Evolutionary conservation across 1,140 invertebrate genomes (phyloP), one percentile per base, ranked within the genome.

Genomic region (Caenorhabditis remanei): DNA sequence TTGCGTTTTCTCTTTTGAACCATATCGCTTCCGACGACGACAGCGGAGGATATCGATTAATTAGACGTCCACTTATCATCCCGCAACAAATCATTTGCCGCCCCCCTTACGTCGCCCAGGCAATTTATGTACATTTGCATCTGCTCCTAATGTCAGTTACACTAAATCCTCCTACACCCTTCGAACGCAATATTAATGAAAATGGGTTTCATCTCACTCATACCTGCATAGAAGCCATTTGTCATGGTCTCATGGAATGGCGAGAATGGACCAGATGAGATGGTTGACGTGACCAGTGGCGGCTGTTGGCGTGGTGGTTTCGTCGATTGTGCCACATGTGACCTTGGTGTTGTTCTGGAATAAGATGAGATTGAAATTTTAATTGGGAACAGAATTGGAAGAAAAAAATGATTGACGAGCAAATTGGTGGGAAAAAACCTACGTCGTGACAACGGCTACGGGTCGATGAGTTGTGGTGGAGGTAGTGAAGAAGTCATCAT

Each of bases 211-310:
- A 11, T 46, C 24, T 79, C 21, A 32, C 71, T 32, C 46, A 32
- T 53, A 79, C 71, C 71, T 79, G 71, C 71, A 50, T 79, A 79
- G 46, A 79, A 79, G 21, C 71, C 71, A 79, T 79, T 79, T 43
- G 71, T 53, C 71, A 79, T 48, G 8, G 71, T 79, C 46, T 79
- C 71, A 79, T 79, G 71, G 46, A 79, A 79, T 53, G 71, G 71
- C 71, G 71, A 79, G 71, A 79, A 79, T 53, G 71, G 71, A 24
- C 71, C 71, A 50, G 71, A 79, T 79, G 71, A 79, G 71, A 79
- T 79, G 71, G 71, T 79, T 53, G 71, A 50, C 9, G 71, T 79
- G 71, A 79, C 71, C 19, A 79, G 43, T 79, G 71, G 71, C 5
- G 71, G 71, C n/a, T 50, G 71, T n/a, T 79, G 71, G 13, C 71